phyloP scores from a whole-genome alignment of 37 sponge, comb jelly and placozoan species.

The Halichondria panicea region DNA sequence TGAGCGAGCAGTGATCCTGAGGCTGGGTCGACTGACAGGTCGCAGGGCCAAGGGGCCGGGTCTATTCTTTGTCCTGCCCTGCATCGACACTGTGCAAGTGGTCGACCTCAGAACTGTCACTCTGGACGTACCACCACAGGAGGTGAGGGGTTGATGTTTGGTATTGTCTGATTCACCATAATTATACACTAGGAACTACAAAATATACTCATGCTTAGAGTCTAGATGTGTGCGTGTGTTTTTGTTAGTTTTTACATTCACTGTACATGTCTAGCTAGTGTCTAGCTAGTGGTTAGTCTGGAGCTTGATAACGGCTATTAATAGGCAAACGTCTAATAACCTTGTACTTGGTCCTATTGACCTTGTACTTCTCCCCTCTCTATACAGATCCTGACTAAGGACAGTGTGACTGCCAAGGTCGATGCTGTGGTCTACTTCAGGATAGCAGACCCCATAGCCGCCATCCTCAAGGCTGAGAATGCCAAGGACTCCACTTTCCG shows the following conservation, averaged over 20 bases:
- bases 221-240: no score
- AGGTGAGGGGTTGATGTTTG: slow-evolving; percentile 45
- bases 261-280: no score
- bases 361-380: no score
- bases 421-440: slow-evolving; percentile 97
- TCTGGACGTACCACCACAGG: slow-evolving; percentile 93
- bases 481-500: slow-evolving; percentile 65
- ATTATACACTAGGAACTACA: no score
- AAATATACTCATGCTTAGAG: no score
- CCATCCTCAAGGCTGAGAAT: slow-evolving; percentile 83
- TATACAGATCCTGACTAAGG: slow-evolving; percentile 92
- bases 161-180: neutral
- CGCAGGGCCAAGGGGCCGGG: slow-evolving; percentile 93
- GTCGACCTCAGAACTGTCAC: slow-evolving; percentile 92
- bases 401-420: slow-evolving; percentile 87
- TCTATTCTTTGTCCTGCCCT: slow-evolving; percentile 90
- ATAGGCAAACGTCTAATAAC: no score
- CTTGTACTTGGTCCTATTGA: no score
- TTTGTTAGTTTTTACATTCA: no score
- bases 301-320: no score
- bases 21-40: slow-evolving; percentile 84
- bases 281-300: no score
- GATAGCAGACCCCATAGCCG: slow-evolving; percentile 61
- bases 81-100: slow-evolving; percentile 70
- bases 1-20: slow-evolving; percentile 91